Percentiles rank a stretch among this genome's conserved stretches.
phyloP scores from a whole-genome alignment of 2,888 invertebrate species.

The Heliconius cydno region DNA sequence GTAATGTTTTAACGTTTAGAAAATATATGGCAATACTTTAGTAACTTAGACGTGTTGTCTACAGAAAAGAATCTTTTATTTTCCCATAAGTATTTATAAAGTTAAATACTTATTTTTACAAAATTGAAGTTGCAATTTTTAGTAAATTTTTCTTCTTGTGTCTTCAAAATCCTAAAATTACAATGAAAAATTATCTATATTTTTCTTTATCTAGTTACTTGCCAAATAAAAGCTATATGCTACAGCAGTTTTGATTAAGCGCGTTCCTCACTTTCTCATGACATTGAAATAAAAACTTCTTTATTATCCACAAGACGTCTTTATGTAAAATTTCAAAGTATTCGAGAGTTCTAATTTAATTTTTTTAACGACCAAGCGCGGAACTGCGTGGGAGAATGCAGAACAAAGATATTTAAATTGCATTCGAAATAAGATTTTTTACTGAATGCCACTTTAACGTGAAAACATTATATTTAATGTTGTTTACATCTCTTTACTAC shows the following conservation, averaged over 20 bases:
- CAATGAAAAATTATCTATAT: background rate
- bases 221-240: background rate
- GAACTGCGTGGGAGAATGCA: constrained; percentile 61
- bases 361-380: constrained; percentile 52
- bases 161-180: background rate
- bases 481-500: constrained; percentile 29
- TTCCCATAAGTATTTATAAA: background rate
- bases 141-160: background rate
- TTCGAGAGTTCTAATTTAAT: constrained; percentile 72
- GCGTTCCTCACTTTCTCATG: background rate
- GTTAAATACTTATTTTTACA: background rate
- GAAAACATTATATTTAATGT: constrained; percentile 37
- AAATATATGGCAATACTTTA: background rate
- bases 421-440: constrained; percentile 42
- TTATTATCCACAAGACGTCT: background rate
- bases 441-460: constrained; percentile 32
- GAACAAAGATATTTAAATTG: constrained; percentile 50
- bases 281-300: constrained; percentile 2
- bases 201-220: background rate
- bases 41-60: background rate
- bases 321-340: constrained; percentile 47
- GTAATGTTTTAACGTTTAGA: background rate
- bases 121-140: background rate
- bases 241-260: background rate
- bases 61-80: background rate